Conservation (phyloP, 2,797 vertebrate genomes). For the Pagetopsis macropterus region DNA sequence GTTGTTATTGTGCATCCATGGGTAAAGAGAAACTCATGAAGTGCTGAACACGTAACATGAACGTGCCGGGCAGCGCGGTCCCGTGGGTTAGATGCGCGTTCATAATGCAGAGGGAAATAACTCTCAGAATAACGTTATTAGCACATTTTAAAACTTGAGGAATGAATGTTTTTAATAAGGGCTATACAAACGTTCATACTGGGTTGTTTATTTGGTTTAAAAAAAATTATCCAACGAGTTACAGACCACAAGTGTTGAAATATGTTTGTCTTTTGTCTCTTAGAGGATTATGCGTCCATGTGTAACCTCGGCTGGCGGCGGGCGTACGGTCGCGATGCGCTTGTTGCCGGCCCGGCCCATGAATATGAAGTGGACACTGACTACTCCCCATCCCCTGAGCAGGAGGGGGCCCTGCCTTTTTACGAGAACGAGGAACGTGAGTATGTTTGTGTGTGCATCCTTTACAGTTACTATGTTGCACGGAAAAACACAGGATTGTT, state of each 20-base stretch:
- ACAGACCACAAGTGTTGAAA: neutral
- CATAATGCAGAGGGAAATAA: too few relatives aligned
- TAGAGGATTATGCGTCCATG: slow-evolving; percentile 91
- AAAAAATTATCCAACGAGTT: too few relatives aligned
- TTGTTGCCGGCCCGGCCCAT: slow-evolving; percentile 83
- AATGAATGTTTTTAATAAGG: too few relatives aligned
- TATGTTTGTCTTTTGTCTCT: slow-evolving; percentile 5
- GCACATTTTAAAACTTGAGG: too few relatives aligned
- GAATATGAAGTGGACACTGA: slow-evolving; percentile 74
- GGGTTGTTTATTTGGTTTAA: too few relatives aligned
- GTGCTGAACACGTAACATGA: too few relatives aligned
- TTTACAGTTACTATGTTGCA: neutral
- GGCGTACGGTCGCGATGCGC: slow-evolving; percentile 90
- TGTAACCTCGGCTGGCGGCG: slow-evolving; percentile 88
- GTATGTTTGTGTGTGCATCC: slow-evolving; percentile 36
- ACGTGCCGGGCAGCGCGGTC: too few relatives aligned
- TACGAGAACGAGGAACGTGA: slow-evolving; percentile 78
- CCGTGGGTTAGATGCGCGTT: too few relatives aligned
- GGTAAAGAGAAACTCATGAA: too few relatives aligned
- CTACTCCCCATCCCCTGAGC: slow-evolving; percentile 59
- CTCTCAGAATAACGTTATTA: too few relatives aligned
- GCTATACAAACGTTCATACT: too few relatives aligned
- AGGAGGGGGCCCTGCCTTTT: slow-evolving; percentile 41
- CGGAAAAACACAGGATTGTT: neutral
- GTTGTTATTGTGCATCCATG: too few relatives aligned